A percentile compares a stretch with the other conserved stretches of the same genome.
Conservation (phyloP, 2,113 vertebrate species). For the Butastur rufipennis region DNA sequence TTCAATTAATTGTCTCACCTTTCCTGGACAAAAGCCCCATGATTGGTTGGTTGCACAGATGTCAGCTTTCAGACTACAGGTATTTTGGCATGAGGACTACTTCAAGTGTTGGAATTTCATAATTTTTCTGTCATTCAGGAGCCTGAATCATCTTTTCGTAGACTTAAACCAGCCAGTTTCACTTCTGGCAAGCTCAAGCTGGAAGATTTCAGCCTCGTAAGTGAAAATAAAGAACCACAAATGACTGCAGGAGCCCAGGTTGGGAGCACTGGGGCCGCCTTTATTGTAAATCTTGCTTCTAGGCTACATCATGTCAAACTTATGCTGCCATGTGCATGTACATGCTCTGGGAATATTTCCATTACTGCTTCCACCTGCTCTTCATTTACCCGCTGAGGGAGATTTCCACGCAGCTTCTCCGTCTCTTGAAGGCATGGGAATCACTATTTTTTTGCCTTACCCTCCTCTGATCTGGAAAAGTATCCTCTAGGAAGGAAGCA, state of each 20-base stretch:
- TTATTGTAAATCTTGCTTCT: not conserved
- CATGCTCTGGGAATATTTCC: not conserved
- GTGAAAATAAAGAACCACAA: not conserved
- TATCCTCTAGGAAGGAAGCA: not conserved
- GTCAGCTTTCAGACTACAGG: not conserved
- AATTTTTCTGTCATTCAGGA: not conserved
- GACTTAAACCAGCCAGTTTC: not conserved
- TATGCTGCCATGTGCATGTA: accelerated
- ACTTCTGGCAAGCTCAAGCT: not conserved
- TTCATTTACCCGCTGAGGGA: not conserved
- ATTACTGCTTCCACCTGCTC: not conserved
- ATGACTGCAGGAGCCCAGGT: not conserved
- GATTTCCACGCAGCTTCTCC: not conserved
- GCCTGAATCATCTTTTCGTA: not conserved
- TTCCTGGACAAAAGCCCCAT: not conserved
- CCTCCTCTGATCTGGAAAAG: not conserved
- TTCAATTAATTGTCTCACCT: not conserved
- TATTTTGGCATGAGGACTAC: accelerated
- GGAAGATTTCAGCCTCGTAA: not conserved
- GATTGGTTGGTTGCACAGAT: not conserved
- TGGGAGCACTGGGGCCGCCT: not conserved
- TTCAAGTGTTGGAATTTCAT: not conserved
- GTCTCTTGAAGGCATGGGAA: not conserved
- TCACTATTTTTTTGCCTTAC: accelerated
- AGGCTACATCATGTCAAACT: accelerated